Evolutionary conservation across 2,113 vertebrate genomes (phyloP).

Genomic region (Notarius quadriscutis): DNA sequence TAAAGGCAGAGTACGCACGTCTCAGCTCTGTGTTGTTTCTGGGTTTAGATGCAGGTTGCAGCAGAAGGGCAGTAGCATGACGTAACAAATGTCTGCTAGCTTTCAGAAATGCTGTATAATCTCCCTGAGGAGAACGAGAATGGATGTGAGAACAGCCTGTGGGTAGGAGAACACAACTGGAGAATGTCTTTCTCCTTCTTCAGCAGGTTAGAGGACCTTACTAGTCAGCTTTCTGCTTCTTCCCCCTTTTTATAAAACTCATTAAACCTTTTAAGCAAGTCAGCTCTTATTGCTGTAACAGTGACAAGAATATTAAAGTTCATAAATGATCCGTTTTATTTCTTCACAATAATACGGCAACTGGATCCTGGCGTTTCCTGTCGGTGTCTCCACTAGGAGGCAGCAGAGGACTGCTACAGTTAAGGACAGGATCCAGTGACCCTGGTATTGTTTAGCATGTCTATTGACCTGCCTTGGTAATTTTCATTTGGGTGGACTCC

Average conservation of each 20-base stretch:
- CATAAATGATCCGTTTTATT: background rate
- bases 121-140: background rate
- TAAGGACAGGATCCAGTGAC: background rate
- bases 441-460: background rate
- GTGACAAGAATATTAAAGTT: background rate
- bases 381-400: constrained; percentile 23
- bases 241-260: background rate
- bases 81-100: background rate
- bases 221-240: background rate
- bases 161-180: background rate
- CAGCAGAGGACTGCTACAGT: constrained; percentile 19
- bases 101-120: background rate
- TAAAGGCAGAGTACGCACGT: no score
- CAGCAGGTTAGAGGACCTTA: background rate
- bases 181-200: background rate
- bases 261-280: constrained; percentile 11
- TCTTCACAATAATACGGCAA: background rate
- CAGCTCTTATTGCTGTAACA: background rate
- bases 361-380: background rate
- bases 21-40: background rate
- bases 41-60: background rate
- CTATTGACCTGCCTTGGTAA: background rate
- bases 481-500: background rate
- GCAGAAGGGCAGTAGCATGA: background rate
- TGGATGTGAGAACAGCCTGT: background rate